phyloP scores from a whole-genome alignment of 1,140 invertebrate genomes.

The Magallana angulata region DNA sequence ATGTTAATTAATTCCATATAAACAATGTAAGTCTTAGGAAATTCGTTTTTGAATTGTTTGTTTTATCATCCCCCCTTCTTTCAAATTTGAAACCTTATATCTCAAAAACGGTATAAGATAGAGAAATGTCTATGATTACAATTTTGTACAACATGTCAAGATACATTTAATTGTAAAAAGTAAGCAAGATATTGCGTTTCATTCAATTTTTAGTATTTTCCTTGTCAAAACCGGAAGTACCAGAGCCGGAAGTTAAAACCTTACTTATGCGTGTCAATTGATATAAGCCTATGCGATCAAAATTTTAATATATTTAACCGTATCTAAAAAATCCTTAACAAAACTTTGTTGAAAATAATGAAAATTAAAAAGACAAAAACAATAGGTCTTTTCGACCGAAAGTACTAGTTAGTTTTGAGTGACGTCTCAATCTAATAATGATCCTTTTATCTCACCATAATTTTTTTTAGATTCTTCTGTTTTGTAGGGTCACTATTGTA shows the following conservation, averaged over 20 bases:
- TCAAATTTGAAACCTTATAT: conserved; percentile 8
- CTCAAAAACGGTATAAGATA: conserved; percentile 7
- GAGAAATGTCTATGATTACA: neutral
- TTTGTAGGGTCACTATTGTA: conserved; percentile 5
- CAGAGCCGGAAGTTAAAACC: conserved; percentile 4
- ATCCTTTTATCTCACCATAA: conserved; percentile 12
- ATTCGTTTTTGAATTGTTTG: neutral
- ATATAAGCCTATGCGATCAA: too few species aligned
- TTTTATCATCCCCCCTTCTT: conserved; percentile 4
- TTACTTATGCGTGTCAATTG: neutral
- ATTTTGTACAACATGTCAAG: conserved; percentile 9
- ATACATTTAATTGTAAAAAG: conserved; percentile 9
- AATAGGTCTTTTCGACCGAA: conserved; percentile 4
- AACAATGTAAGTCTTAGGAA: conserved; percentile 6
- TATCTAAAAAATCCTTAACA: too few species aligned
- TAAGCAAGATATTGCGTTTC: conserved; percentile 12
- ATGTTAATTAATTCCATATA: conserved; percentile 10
- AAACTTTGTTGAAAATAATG: too few species aligned
- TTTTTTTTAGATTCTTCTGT: neutral
- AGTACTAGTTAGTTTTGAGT: conserved; percentile 6
- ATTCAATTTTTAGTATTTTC: conserved; percentile 16
- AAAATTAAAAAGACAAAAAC: conserved; percentile 3
- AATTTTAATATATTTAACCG: too few species aligned
- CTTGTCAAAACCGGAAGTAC: conserved; percentile 10
- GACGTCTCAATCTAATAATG: conserved; percentile 6